phyloP scores from a whole-genome alignment of 2,888 invertebrate genomes.

The Sericinus montela region DNA sequence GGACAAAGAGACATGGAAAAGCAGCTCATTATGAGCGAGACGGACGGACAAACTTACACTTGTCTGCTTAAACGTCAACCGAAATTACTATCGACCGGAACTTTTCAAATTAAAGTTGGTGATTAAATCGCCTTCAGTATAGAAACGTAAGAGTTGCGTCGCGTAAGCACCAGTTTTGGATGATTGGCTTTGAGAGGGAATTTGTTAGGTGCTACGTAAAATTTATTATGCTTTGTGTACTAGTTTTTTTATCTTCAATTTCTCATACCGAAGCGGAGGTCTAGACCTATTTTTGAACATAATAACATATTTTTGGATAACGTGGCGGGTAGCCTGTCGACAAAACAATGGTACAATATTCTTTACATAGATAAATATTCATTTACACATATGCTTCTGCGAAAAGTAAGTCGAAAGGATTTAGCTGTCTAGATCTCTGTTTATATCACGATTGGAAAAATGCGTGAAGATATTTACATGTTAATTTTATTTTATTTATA shows the following conservation, averaged over 20 bases:
- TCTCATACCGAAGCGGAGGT: too few species aligned
- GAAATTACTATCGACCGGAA: slow-evolving; percentile 33
- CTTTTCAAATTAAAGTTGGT: slow-evolving; percentile 44
- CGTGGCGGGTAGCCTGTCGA: too few species aligned
- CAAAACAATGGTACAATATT: too few species aligned
- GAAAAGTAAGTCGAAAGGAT: too few species aligned
- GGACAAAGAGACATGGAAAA: slow-evolving; percentile 25
- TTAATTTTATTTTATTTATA: too few species aligned
- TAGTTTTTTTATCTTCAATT: not conserved
- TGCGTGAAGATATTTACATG: too few species aligned
- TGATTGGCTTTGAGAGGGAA: not conserved
- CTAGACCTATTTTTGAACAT: too few species aligned
- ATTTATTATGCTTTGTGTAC: slow-evolving; percentile 2
- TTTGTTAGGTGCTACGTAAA: not conserved
- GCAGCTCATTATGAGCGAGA: slow-evolving; percentile 32
- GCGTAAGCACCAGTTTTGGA: not conserved
- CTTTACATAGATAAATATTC: too few species aligned
- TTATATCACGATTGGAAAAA: too few species aligned
- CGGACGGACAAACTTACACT: slow-evolving; percentile 36
- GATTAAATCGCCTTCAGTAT: slow-evolving; percentile 26
- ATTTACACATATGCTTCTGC: too few species aligned
- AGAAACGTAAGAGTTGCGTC: slow-evolving; percentile 15
- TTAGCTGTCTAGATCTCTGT: too few species aligned
- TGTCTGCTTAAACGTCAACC: slow-evolving; percentile 35
- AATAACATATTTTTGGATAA: too few species aligned